phyloP scores from a whole-genome alignment of 2,888 invertebrate species.

The Ophioninae sp. region DNA sequence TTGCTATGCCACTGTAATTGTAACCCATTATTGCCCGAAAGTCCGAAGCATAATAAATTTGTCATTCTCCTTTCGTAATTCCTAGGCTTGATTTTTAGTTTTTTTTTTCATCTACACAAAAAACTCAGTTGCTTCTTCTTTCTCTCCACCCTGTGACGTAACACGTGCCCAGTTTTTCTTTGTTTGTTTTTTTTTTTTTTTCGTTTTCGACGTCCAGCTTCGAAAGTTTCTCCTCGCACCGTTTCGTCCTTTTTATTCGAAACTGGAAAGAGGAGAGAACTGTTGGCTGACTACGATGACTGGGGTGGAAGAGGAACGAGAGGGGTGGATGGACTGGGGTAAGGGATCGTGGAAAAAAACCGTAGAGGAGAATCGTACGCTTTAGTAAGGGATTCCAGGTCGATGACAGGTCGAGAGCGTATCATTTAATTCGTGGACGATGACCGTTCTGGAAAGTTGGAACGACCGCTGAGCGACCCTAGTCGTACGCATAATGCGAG shows the following conservation, averaged over 20 bases:
- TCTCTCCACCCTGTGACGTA: conserved; percentile 10
- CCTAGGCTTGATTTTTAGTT: conserved; percentile 61
- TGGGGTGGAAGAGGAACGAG: background rate
- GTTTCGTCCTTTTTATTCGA: conserved; percentile 8
- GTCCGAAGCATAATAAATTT: too few relatives aligned
- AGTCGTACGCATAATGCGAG: conserved; percentile 9
- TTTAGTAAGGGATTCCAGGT: conserved; percentile 46
- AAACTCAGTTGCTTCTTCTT: conserved; percentile 2
- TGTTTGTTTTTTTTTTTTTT: conserved; percentile 31
- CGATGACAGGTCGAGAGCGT: conserved; percentile 47
- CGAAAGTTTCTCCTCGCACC: conserved; percentile 13
- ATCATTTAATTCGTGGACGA: conserved; percentile 41
- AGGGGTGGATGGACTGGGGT: background rate
- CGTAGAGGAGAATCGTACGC: background rate
- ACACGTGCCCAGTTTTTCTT: conserved; percentile 23
- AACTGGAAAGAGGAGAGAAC: background rate
- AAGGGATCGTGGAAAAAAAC: background rate
- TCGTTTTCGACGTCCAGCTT: conserved; percentile 18
- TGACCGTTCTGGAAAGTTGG: conserved; percentile 54
- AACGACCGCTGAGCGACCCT: conserved; percentile 26
- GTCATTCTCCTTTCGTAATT: conserved; percentile 33
- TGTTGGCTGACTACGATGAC: background rate
- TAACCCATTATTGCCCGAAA: too few relatives aligned
- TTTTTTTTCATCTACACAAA: conserved; percentile 46
- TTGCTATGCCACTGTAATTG: too few relatives aligned